phyloP scores from a whole-genome alignment of 2,797 vertebrate genomes.

The Sebastiscus albofasciatus region DNA sequence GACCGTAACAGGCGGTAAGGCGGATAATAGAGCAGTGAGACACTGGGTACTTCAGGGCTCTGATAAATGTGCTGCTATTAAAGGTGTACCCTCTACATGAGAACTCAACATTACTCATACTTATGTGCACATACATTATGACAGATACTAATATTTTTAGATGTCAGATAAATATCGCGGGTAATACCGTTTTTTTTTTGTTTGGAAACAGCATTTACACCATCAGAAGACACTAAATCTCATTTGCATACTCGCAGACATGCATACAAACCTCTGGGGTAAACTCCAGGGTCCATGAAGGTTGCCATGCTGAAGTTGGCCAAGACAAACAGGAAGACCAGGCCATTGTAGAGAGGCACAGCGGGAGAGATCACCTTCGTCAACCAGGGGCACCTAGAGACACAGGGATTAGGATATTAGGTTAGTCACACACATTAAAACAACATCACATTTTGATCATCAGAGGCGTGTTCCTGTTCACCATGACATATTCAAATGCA shows the following conservation, averaged over 20 bases:
- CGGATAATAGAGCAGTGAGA: constrained; percentile 30
- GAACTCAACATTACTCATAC: not conserved
- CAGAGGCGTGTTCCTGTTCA: not conserved
- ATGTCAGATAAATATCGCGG: not conserved
- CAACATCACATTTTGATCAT: not conserved
- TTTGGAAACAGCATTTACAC: not conserved
- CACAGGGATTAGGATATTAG: constrained; percentile 23
- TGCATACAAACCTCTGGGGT: constrained; percentile 87
- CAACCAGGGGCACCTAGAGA: constrained; percentile 95
- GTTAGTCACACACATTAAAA: not conserved
- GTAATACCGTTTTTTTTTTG: not conserved
- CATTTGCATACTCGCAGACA: not conserved
- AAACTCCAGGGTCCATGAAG: constrained; percentile 98
- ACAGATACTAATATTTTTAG: not conserved
- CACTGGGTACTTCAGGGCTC: not conserved
- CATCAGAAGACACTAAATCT: not conserved
- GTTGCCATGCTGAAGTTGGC: constrained; percentile 99
- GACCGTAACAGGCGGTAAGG: constrained; percentile 24
- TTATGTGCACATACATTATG: not conserved
- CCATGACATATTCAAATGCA: not conserved
- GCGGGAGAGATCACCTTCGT: constrained; percentile 93
- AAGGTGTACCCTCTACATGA: not conserved
- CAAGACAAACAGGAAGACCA: constrained; percentile 97
- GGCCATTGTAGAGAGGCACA: constrained; percentile 97
- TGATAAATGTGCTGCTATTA: constrained; percentile 34